Evolutionary conservation across 2,888 invertebrate genomes (phyloP).

Genomic region (Caenorhabditis doughertyi): DNA sequence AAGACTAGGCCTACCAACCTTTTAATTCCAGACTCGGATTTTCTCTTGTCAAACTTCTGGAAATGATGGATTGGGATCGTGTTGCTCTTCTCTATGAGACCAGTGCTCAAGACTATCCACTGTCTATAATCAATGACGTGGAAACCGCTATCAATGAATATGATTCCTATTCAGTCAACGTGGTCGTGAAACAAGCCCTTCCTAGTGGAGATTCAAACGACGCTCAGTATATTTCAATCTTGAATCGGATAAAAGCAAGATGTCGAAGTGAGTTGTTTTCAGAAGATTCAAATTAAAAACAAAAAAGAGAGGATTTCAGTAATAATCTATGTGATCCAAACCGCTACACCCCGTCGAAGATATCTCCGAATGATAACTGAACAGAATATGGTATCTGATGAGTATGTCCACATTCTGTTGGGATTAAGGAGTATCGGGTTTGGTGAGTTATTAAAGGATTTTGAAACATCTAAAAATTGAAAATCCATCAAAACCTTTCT

Average conservation of each 20-base stretch:
- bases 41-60: conserved; percentile 60
- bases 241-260: conserved; percentile 37
- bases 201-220: conserved; percentile 28
- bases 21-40: conserved; percentile 63
- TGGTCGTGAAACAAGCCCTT: conserved; percentile 49
- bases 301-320: no score
- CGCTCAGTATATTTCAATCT: conserved; percentile 26
- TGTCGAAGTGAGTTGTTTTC: conserved; percentile 36
- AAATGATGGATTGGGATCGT: conserved; percentile 65
- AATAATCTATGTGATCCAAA: conserved; percentile 28
- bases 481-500: background rate
- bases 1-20: background rate
- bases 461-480: background rate
- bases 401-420: conserved; percentile 77
- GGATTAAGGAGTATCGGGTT: conserved; percentile 73
- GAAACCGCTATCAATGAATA: conserved; percentile 58
- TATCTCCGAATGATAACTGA: conserved; percentile 51
- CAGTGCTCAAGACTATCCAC: conserved; percentile 51
- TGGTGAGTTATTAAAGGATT: conserved; percentile 49
- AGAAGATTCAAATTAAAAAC: no score
- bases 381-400: conserved; percentile 73
- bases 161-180: conserved; percentile 18
- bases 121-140: conserved; percentile 60
- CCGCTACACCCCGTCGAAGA: conserved; percentile 27
- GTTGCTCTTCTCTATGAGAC: conserved; percentile 58